Conservation (phyloP, 2,888 invertebrate species). For the Catocala fraxini region DNA sequence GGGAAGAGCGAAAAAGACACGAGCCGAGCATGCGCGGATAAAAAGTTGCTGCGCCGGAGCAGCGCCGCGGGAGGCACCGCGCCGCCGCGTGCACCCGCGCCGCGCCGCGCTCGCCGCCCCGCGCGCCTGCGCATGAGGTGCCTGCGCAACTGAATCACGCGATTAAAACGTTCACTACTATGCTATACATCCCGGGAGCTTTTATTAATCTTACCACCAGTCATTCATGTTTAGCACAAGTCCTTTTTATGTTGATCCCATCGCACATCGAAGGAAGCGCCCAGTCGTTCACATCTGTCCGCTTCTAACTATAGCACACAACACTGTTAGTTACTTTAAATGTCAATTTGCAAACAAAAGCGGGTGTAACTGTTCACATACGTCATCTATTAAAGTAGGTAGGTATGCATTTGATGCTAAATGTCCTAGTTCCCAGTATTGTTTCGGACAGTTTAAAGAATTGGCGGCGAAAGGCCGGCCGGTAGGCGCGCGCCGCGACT, state of each 20-base stretch:
- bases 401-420: slow-evolving; percentile 60
- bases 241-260: slow-evolving; percentile 39
- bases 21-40: slow-evolving; percentile 81
- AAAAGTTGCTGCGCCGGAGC: slow-evolving; percentile 79
- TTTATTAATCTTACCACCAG: slow-evolving; percentile 58
- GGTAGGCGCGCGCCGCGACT: slow-evolving; percentile 78
- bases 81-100: slow-evolving; percentile 55
- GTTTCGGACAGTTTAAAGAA: slow-evolving; percentile 73
- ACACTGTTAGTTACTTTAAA: slow-evolving; percentile 28
- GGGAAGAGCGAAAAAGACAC: slow-evolving; percentile 87
- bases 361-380: slow-evolving; percentile 33
- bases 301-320: slow-evolving; percentile 20
- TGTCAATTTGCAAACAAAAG: slow-evolving; percentile 44
- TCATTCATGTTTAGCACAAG: slow-evolving; percentile 60
- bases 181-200: slow-evolving; percentile 54
- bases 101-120: slow-evolving; percentile 48
- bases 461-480: slow-evolving; percentile 66
- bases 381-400: slow-evolving; percentile 48
- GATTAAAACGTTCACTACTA: slow-evolving; percentile 69
- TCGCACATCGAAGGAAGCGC: slow-evolving; percentile 30
- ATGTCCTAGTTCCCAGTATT: slow-evolving; percentile 80
- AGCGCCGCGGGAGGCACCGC: slow-evolving; percentile 78
- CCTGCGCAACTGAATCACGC: slow-evolving; percentile 64
- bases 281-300: slow-evolving; percentile 23
- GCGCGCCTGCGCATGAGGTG: slow-evolving; percentile 42